Evolutionary conservation across 2,113 vertebrate species (phyloP), one percentile per base, ranked within the genome.

Genomic region (Manacus vitellinus): DNA sequence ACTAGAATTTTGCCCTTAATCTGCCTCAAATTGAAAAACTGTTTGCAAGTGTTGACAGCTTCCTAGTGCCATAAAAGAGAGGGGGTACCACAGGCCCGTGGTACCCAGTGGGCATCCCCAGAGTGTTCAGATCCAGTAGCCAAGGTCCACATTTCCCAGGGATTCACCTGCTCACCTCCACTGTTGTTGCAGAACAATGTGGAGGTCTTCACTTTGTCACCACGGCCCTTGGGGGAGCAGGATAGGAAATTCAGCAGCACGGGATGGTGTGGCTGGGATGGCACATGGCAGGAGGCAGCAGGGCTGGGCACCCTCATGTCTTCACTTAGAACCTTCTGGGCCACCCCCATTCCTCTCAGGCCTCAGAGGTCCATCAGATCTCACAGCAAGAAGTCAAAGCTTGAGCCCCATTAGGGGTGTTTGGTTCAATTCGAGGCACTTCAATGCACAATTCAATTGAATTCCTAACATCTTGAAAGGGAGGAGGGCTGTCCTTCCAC

Each of bases 1-100:
- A 85, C 82, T 83, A 68, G 94, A 95, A 88, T 94, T 89, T 84
- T 70, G 33, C 77, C 94, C 89, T 86, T 97, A 95, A 96, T 96
- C 94, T 95, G 67, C 47, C 91, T 93, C 56, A 77, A 94, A 94
- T 85, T 85, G 94, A 75, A 88, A 91, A 94, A 35, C 13, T 55
- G 62, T 94, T 93, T 94, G 67, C 47, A 89, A 73, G 43, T 5
- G 46, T 80, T 70, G 41, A 25, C 47, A 52, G 81, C 63, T 86
- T 86, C 39, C 24, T 55, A 2, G 0, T 70, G 74, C 58, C 17
- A 5, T 47, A 31, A 77, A 94, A 31, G 14, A 67, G 46, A 28
- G 47, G 17, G 28, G 39, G 33, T 9, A 4, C 65, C 63, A 7
- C 33, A 31, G n/a, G 33, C 33, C 35, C 0, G 0, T 14, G 78